Evolutionary conservation across 2,888 invertebrate genomes (phyloP).

Genomic region (Seira sanloemensis): DNA sequence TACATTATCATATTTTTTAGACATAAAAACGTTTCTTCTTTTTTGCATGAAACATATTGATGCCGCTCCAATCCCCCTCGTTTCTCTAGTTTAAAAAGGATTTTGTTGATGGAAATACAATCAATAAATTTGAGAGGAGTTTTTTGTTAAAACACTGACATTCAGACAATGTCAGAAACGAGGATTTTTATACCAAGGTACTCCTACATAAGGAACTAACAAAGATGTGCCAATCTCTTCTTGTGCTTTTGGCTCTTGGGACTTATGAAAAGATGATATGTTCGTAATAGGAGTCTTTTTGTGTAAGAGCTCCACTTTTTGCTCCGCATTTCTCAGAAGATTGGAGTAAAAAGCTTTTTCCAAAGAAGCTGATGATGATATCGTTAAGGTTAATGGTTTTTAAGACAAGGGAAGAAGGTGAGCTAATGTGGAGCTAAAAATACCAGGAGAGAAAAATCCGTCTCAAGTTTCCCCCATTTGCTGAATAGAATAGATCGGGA

Average conservation of each 20-base stretch:
- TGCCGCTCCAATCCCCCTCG: background rate
- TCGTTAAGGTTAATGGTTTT: conserved; percentile 1
- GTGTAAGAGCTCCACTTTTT: background rate
- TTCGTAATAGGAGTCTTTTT: background rate
- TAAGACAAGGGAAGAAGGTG: conserved; percentile 14
- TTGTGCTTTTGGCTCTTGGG: background rate
- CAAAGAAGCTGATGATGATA: conserved; percentile 30
- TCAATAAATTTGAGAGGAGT: conserved; percentile 20
- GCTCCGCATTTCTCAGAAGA: background rate
- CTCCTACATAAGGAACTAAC: background rate
- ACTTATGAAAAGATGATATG: background rate
- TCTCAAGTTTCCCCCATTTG: conserved; percentile 37
- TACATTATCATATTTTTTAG: too few relatives aligned
- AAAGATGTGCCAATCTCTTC: background rate
- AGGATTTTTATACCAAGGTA: background rate
- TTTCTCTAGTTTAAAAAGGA: conserved; percentile 10
- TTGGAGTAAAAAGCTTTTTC: background rate
- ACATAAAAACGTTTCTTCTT: too few relatives aligned
- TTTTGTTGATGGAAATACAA: conserved; percentile 34
- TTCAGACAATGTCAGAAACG: conserved; percentile 22
- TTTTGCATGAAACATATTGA: background rate
- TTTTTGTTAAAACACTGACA: conserved; percentile 17
- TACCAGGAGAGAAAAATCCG: conserved; percentile 20
- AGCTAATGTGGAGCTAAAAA: conserved; percentile 40
- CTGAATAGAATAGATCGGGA: background rate